phyloP scores from a whole-genome alignment of 2,888 invertebrate genomes.

The Steinernema carpocapsae region DNA sequence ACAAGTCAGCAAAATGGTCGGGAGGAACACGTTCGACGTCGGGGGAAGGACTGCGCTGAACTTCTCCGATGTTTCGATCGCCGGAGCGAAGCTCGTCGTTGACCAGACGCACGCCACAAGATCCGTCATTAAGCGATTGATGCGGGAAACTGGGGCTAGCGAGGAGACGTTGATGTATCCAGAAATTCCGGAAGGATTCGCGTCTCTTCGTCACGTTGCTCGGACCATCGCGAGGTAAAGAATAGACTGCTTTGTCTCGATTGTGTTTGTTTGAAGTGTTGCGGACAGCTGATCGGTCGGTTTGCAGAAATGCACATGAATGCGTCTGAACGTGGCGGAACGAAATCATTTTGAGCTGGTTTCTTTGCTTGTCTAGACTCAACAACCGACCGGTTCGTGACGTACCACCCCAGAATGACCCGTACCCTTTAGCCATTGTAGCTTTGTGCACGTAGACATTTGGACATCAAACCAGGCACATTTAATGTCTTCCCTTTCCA shows the following conservation, averaged over 20 bases:
- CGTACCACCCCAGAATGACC: too few species aligned
- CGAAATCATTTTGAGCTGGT: not conserved
- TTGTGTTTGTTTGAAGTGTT: too few species aligned
- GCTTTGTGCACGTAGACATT: too few species aligned
- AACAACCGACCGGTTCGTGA: too few species aligned
- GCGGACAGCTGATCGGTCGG: too few species aligned
- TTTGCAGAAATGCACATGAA: too few species aligned
- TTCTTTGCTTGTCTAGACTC: too few species aligned
- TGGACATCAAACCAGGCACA: too few species aligned
- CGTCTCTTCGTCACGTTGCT: conserved; percentile 40
- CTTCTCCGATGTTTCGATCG: conserved; percentile 45
- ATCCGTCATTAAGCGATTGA: conserved; percentile 50
- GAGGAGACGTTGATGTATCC: conserved; percentile 56
- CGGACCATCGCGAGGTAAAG: conserved; percentile 46
- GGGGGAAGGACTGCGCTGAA: conserved; percentile 40
- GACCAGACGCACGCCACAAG: conserved; percentile 55
- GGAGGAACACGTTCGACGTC: conserved; percentile 36
- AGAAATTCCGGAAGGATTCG: conserved; percentile 46
- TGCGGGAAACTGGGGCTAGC: conserved; percentile 49
- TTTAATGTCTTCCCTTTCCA: conserved; percentile 39
- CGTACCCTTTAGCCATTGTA: too few species aligned
- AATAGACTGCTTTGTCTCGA: too few species aligned
- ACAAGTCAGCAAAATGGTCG: conserved; percentile 3
- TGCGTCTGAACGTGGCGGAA: not conserved
- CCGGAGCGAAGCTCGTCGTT: conserved; percentile 56